Evolutionary conservation across 2,888 invertebrate species (phyloP), one percentile per base, ranked within the genome.

Genomic region (Drosophila monieri): DNA sequence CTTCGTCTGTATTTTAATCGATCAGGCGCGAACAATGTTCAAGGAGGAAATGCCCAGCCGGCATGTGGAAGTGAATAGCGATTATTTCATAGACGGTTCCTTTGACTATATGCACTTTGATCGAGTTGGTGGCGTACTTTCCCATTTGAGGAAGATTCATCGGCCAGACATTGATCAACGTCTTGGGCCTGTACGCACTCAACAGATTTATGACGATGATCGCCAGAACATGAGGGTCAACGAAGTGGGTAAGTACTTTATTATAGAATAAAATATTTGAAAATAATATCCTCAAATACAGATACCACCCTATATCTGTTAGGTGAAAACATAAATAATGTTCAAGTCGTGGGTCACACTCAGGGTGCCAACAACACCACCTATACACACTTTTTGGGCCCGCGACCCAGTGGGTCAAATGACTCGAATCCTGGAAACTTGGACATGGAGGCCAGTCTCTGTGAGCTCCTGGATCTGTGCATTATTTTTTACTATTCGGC

Each of bases 91-190:
- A 47, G 91, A 92, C 74, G 91, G 91, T 9, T 84, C 89, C 6
- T 88, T 91, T 25, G 89, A 90, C 52, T 92, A 91, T 73, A 90
- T 89, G 70, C 89, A 90, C 60, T 89, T 90, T 56, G 92, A 92
- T 80, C 87, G 92, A n/a, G 78, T 92, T 6, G 92, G 92, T 35
- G 92, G 92, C 1, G 91, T 92, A 0, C 56, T 92, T 14, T 91
- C 92, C 1, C 92, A 92, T 80, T 74, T 92, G 35, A 85, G 89
- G 1, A 91, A 92, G 68, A 89, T 91, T 0, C 89, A 90, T 69
- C 87, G 90, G n/a, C 72, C 58, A 6, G 91, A 91, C 57, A 87
- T 92, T 23, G 80, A 80, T 18, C 65, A 83, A 1, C 81, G 88
- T 23, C 80, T 92, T 30, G 92, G 91, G 2, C 53, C 74, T 1